Percentiles rank a stretch among this genome's conserved stretches.
phyloP scores from a whole-genome alignment of 2,797 vertebrate genomes.

The Varecia variegata region DNA sequence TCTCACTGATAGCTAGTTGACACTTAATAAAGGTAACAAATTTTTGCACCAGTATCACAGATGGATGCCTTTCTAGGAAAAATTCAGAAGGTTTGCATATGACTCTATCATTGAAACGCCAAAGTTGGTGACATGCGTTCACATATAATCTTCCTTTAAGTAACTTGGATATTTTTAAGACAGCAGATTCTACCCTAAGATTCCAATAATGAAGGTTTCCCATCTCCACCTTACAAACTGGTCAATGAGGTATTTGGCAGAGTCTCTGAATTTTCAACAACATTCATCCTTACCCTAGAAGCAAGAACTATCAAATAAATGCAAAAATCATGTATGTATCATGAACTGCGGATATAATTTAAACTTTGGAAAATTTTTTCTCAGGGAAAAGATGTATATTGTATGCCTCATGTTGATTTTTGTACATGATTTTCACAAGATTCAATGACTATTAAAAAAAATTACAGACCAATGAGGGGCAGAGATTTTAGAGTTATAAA shows the following conservation, averaged over 20 bases:
- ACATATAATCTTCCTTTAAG: neutral
- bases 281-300: neutral
- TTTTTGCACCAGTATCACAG: neutral
- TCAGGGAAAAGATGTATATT: neutral
- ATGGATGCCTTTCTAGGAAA: neutral
- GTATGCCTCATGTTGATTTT: neutral
- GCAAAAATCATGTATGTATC: neutral
- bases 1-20: neutral
- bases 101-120: neutral
- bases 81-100: neutral
- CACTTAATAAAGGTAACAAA: neutral
- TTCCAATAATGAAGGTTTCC: neutral
- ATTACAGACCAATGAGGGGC: neutral
- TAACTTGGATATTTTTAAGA: constrained; percentile 38
- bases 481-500: neutral
- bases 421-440: neutral
- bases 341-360: neutral
- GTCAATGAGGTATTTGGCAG: neutral
- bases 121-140: neutral
- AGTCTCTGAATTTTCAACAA: neutral
- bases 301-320: constrained; percentile 26
- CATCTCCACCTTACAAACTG: neutral
- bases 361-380: neutral
- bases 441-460: neutral
- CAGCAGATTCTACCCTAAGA: neutral